A percentile compares a stretch with the other conserved stretches of the same genome.
phyloP scores from a whole-genome alignment of 2,888 invertebrate species.

The Sarcophaga caerulescens region DNA sequence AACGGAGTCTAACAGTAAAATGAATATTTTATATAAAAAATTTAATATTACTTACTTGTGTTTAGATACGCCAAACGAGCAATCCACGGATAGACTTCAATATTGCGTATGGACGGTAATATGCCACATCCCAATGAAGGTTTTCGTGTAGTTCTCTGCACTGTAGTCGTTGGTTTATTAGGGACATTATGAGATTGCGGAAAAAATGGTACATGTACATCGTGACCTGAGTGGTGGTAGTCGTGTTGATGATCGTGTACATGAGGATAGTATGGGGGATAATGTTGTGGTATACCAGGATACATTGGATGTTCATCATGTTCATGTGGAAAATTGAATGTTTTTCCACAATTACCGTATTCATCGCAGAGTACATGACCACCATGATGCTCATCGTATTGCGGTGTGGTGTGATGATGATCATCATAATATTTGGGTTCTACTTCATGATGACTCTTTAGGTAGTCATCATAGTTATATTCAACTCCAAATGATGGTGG shows the following conservation, averaged over 20 bases:
- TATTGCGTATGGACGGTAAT: conserved; percentile 71
- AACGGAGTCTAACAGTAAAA: too few species aligned
- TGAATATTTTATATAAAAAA: too few species aligned
- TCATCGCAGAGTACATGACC: conserved; percentile 16
- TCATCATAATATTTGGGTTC: conserved; percentile 21
- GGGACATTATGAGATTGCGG: conserved; percentile 60
- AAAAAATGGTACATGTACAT: conserved; percentile 32
- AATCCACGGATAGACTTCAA: conserved; percentile 84
- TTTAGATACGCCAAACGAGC: conserved; percentile 81
- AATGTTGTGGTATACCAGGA: not conserved
- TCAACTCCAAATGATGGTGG: conserved; percentile 62
- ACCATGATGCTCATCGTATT: not conserved
- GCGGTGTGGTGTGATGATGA: conserved; percentile 6
- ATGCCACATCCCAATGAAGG: conserved; percentile 74
- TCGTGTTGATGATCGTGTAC: not conserved
- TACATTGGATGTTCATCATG: not conserved
- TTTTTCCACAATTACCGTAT: conserved; percentile 25
- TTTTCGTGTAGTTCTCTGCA: not conserved
- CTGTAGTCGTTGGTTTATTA: conserved; percentile 11
- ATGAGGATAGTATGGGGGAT: conserved; percentile 21
- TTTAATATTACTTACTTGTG: conserved; percentile 75
- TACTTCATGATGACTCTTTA: conserved; percentile 32
- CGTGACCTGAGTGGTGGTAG: not conserved
- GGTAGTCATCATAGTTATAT: conserved; percentile 61
- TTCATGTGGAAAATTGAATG: conserved; percentile 17